These are phyloP conservation scores for Scaptomyza flava DNA, from an alignment of 2,888 invertebrate species.

Conservation along the genomic window DNA sequence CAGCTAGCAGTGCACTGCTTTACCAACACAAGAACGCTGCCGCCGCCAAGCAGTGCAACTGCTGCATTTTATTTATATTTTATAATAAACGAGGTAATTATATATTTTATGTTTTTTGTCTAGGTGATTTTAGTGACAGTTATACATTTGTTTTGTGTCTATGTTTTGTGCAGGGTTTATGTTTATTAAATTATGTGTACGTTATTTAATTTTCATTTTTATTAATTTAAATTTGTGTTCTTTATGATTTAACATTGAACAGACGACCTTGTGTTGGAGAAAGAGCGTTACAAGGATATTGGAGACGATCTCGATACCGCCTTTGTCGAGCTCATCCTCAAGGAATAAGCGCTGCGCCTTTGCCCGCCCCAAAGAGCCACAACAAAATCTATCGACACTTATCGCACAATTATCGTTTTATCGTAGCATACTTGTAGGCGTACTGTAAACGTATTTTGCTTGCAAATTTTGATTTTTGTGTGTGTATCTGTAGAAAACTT, in stretches of 20 bases:
- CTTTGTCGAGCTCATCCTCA: conserved; percentile 96
- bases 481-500: conserved; percentile 40
- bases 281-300: conserved; percentile 99
- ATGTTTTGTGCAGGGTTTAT: conserved; percentile 46
- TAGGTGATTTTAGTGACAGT: conserved; percentile 28
- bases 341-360: conserved; percentile 85
- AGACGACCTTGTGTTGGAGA: conserved; percentile 98
- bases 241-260: conserved; percentile 54
- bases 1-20: conserved; percentile 55
- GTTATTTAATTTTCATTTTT: conserved; percentile 38
- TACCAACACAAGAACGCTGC: conserved; percentile 37
- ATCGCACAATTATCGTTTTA: conserved; percentile 55
- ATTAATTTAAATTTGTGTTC: conserved; percentile 54
- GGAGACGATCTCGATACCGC: conserved; percentile 99
- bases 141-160: conserved; percentile 4
- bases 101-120: conserved; percentile 21
- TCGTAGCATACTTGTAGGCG: conserved; percentile 65
- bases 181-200: conserved; percentile 39
- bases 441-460: conserved; percentile 38
- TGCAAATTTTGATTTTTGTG: conserved; percentile 50
- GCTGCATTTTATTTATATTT: conserved; percentile 41
- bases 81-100: conserved; percentile 39
- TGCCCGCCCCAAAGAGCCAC: conserved; percentile 52
- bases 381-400: conserved; percentile 46
- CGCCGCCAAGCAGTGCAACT: conserved; percentile 36